Base-by-base conservation (phyloP, 2,888 invertebrate genomes). In the Tolmerus cingulatus region DNA sequence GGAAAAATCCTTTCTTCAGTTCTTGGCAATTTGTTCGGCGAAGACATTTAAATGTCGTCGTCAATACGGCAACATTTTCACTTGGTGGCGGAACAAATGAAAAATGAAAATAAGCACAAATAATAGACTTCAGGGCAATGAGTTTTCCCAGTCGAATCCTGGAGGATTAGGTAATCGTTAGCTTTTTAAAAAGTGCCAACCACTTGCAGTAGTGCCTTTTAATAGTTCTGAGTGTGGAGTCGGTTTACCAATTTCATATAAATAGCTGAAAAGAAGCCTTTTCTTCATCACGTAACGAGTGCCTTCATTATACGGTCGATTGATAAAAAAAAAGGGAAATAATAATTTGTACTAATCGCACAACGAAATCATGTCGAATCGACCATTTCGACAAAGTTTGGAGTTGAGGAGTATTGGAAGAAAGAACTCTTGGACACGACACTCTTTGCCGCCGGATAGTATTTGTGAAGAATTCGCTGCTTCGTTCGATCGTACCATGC, bases 401-500 rank as follows among this genome's bases (percentile, higher is more conserved):
- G 85, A 85, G 37, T 8, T 85, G 74, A 27, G 46, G 23, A 85
- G 19, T 46, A 74, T 85, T n/a, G 74, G 74, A 5, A 40, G 85
- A 27, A 74, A 91, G 88, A 91, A 91, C 87, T 91, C 91, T 0
- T 92, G 91, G 91, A 91, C 91, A 86, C 90, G 91, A 2, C 92
- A 92, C 86, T 91, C 92, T 12, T 91, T 91, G 91, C 91, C 91
- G 66, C 91, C 91, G 55, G 91, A 91, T 7, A 89, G 91, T 16
- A 91, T 90, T 89, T 90, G 91, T n/a, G 92, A 91, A 84, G 91
- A 91, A 77, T 91, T 92, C 0, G 89, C 92, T 87, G 92, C 91
- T 78, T 91, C 92, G 86, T 89, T 92, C 5, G 89, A 91, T 5
- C 90, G 89, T 12, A 90, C 89, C 12, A 89, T 89, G 19, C 90